Conservation (phyloP, 2,797 vertebrate genomes). For the Acanthurus lineatus region DNA sequence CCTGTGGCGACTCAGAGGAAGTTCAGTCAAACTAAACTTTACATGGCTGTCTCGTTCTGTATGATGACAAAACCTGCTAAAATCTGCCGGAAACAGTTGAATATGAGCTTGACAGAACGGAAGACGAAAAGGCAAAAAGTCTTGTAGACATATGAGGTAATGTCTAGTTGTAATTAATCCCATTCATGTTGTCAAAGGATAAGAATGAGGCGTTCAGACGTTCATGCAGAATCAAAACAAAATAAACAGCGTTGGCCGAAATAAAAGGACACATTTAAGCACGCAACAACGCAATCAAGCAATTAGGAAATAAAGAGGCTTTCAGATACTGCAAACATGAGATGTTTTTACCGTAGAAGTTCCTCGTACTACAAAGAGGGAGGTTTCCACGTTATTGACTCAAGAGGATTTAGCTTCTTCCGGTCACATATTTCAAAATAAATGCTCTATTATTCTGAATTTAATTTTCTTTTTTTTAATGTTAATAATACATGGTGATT, state of each 20-base stretch:
- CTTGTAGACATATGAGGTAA: not conserved
- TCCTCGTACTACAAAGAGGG: slow-evolving; percentile 8
- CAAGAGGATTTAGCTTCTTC: not conserved
- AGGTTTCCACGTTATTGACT: not conserved
- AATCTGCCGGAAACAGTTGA: not conserved
- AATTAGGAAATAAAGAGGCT: not conserved
- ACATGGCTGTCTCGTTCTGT: not conserved
- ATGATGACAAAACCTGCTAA: not conserved
- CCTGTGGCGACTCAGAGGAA: slow-evolving; percentile 47
- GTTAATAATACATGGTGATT: not conserved
- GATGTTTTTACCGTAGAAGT: slow-evolving; percentile 53
- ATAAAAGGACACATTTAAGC: not conserved
- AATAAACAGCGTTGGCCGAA: not conserved
- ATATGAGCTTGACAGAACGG: not conserved
- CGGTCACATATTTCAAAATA: slow-evolving; percentile 51
- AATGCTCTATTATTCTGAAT: not conserved
- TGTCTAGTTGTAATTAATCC: not conserved
- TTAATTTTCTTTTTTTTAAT: not conserved
- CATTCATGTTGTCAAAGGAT: too few species aligned
- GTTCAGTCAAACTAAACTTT: slow-evolving; percentile 13
- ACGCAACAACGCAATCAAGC: not conserved
- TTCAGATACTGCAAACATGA: not conserved
- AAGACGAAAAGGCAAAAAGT: not conserved
- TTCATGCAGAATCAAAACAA: accelerated
- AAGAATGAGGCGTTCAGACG: not conserved